Conservation (phyloP, 92 coral and sea anemone genomes). For the Phymanthus crucifer region DNA sequence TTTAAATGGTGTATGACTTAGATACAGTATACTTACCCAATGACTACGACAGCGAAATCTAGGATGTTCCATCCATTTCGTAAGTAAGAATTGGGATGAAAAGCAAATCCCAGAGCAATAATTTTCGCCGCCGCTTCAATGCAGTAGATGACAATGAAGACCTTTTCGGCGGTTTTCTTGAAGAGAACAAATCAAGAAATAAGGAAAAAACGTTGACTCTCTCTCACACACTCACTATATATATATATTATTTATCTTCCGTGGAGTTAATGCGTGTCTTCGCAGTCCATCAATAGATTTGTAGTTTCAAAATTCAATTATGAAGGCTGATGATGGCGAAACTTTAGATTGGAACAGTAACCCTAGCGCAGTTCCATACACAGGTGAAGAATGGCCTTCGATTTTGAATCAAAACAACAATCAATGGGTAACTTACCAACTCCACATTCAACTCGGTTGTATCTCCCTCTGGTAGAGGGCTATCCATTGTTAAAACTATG, state of each 20-base stretch:
- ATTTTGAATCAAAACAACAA: background rate
- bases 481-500: slow-evolving; percentile 87
- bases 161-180: slow-evolving; percentile 83
- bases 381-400: background rate
- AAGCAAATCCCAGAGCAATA: slow-evolving; percentile 80
- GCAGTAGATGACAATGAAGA: slow-evolving; percentile 88
- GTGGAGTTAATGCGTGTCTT: background rate
- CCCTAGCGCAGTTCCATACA: background rate
- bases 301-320: background rate
- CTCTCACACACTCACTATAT: background rate
- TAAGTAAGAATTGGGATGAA: slow-evolving; percentile 85
- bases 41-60: slow-evolving; percentile 92
- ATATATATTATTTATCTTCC: background rate
- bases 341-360: background rate
- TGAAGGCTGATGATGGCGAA: background rate
- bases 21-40: slow-evolving; percentile 70
- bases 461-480: slow-evolving; percentile 90
- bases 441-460: slow-evolving; percentile 72
- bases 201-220: background rate
- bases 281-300: background rate
- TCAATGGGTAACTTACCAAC: slow-evolving; percentile 62
- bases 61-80: slow-evolving; percentile 98
- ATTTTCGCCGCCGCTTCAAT: slow-evolving; percentile 90
- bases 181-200: slow-evolving; percentile 20
- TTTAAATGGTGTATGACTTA: background rate